phyloP scores from a whole-genome alignment of 2,113 vertebrate species.

The Platysteira castanea region DNA sequence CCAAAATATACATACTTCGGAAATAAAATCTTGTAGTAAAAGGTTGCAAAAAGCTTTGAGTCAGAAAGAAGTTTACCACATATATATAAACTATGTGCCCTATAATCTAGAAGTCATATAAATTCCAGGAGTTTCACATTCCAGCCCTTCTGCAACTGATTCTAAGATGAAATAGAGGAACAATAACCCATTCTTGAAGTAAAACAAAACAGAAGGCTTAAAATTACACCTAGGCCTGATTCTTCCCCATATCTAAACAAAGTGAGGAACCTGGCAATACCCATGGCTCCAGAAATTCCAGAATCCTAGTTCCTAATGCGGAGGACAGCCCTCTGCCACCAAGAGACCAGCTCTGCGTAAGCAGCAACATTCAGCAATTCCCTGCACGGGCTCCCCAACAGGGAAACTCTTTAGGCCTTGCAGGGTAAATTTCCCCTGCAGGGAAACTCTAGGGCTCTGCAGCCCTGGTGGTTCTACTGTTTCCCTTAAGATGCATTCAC shows the following conservation, averaged over 20 bases:
- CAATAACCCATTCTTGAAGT: neutral
- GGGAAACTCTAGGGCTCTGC: too few relatives aligned
- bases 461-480: neutral
- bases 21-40: neutral
- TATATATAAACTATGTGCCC: neutral
- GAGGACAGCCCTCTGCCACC: neutral
- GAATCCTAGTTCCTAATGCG: neutral
- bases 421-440: neutral
- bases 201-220: neutral
- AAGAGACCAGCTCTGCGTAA: neutral
- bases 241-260: neutral
- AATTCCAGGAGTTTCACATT: neutral
- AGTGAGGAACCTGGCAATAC: neutral
- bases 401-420: neutral
- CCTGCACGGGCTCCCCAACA: accelerated
- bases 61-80: neutral
- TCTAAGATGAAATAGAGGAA: neutral
- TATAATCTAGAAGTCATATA: neutral
- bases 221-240: neutral
- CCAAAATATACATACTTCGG: neutral
- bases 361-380: neutral
- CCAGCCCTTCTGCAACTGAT: neutral
- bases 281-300: neutral
- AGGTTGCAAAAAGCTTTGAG: neutral
- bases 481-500: neutral